Evolutionary conservation across 2,113 vertebrate genomes (phyloP), one percentile per base, ranked within the genome.

Genomic region (Callipepla californica): DNA sequence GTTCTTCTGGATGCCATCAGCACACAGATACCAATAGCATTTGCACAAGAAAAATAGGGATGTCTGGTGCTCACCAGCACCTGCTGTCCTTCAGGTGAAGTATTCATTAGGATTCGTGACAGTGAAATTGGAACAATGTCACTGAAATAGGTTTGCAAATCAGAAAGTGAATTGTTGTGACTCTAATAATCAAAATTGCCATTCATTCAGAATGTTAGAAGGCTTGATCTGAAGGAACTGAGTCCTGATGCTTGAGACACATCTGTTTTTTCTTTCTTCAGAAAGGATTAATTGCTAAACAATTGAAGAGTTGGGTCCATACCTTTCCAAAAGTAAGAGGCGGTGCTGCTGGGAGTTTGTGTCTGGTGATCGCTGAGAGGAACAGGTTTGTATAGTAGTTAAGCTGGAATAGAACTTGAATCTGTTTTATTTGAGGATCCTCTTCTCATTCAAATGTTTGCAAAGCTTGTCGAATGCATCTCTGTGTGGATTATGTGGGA

Each of bases 381-480:
- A 45, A 40, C n/a, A 44, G 30, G 34, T 51, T 67, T 2, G 3
- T 47, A 4, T 59, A 86, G 85, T 85, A 87, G 69, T 57, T 42
- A 85, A 72, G 57, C 79, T 87, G 85, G 91, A 93, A 87, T 92
- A 92, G 93, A 91, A 85, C 65, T 4, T 19, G 75, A 25, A 62
- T 91, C 79, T 95, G 28, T 85, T 96, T 96, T 96, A 80, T 91
- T 87, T 91, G 67, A 59, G 68, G 55, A 77, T 87, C 69, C 66
- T 86, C 72, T 91, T 91, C 87, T 94, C 90, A 85, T 95, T 96
- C 96, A 94, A 93, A 73, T 96, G 93, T 96, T 93, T 96, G 93
- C 90, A 87, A 95, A 85, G 65, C 81, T 90, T 62, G 50, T 80
- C 77, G 91, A 93, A 76, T 89, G 79, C 78, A 38, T 93, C 80